Base-by-base conservation (phyloP, 2,113 vertebrate species). In the Rhabdomys dilectus region DNA sequence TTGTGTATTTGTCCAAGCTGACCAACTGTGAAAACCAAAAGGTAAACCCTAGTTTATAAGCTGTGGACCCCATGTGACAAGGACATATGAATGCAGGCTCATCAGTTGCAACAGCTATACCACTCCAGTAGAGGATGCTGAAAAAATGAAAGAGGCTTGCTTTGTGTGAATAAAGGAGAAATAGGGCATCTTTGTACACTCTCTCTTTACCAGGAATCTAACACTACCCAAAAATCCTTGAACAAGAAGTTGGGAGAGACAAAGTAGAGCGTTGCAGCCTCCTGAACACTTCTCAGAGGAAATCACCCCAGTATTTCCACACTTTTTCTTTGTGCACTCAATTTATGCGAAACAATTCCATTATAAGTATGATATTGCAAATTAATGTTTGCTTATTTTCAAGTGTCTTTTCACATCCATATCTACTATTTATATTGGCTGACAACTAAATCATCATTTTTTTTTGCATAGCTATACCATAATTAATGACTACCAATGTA, bases 311-410 rank as follows among this genome's bases (percentile, higher is more conserved):
- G 29, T 76, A 15, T 81, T 73, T 96, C 82, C 36, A 84, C 21
- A 36, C 31, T 68, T 48, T 39, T 58, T 95, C 60, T 91, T 78
- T 31, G 75, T 64, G 26, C 16, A 36, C 15, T 95, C 13, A 70
- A 58, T 75, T 86, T 92, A 90, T 77, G 58, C 21, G 91, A 26
- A 64, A 22, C 10, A 22, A 66, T 93, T 91, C 21, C 11, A 11
- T 5, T 58, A 1, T 90, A 78, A 93, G 75, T 88, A 53, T 88
- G 21, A 53, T 70, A 88, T 26, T 94, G 11, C 42, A 88, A 94
- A 75, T 89, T 80, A 70, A 93, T 84, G 89, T 36, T 88, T 95
- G 34, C 45, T 87, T 93, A 51, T 60, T 78, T 51, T 72, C 86
- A 90, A 53, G 16, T 80, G 51, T 48, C 24, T 77, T 96, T 94